phyloP scores from a whole-genome alignment of 2,113 vertebrate species.

The Vidua chalybeata region DNA sequence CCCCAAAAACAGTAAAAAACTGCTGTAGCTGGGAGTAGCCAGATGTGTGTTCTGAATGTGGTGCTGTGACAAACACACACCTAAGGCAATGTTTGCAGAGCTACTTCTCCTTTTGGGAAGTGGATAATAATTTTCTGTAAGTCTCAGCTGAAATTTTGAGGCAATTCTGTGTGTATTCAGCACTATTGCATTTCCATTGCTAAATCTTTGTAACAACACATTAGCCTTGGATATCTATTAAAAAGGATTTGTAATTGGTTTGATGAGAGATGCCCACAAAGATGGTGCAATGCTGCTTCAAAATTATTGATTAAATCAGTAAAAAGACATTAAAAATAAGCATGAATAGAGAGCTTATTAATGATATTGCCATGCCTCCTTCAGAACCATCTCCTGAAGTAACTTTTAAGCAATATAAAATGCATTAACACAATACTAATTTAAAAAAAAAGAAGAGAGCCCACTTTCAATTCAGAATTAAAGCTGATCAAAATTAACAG shows the following conservation, averaged over 20 bases:
- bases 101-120: not conserved
- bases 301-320: conserved; percentile 48
- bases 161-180: not conserved
- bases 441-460: not conserved
- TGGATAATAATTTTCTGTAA: not conserved
- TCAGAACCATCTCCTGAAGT: not conserved
- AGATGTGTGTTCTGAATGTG: not conserved
- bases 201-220: not conserved
- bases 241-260: not conserved
- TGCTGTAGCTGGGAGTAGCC: not conserved
- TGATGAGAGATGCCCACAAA: not conserved
- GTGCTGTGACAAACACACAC: not conserved
- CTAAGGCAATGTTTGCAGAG: not conserved
- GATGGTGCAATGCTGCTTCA: not conserved
- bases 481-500: conserved; percentile 58
- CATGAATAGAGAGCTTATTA: not conserved
- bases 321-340: conserved; percentile 27
- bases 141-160: not conserved
- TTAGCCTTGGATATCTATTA: not conserved
- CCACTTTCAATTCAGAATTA: conserved; percentile 7
- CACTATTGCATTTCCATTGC: not conserved
- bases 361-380: not conserved
- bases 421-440: conserved; percentile 6
- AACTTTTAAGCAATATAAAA: conserved; percentile 12
- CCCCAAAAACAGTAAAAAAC: not conserved